phyloP scores from a whole-genome alignment of 2,797 vertebrate species.

The Rhadinocentrus ornatus region DNA sequence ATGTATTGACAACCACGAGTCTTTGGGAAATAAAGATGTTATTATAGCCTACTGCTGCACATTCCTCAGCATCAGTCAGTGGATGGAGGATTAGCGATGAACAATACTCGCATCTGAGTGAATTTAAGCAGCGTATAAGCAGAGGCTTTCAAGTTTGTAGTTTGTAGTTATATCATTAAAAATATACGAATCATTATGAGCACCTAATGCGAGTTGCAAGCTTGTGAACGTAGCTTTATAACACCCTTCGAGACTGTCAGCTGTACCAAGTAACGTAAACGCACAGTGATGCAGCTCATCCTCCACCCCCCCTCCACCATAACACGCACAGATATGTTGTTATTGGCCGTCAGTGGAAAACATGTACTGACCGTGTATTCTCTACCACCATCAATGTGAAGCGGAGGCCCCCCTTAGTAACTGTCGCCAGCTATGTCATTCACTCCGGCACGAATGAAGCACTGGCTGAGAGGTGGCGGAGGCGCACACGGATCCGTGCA shows the following conservation, averaged over 20 bases:
- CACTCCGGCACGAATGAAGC: slow-evolving; percentile 42
- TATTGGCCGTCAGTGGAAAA: slow-evolving; percentile 51
- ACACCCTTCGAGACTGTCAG: slow-evolving; percentile 42
- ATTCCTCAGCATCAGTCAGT: slow-evolving; percentile 79
- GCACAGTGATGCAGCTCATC: slow-evolving; percentile 47
- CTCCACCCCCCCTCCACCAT: not conserved
- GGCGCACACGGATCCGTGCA: slow-evolving; percentile 40
- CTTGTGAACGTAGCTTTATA: slow-evolving; percentile 7
- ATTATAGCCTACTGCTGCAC: slow-evolving; percentile 50
- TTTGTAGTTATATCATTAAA: slow-evolving; percentile 43
- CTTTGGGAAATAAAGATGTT: slow-evolving; percentile 60
- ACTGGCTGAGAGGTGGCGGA: slow-evolving; percentile 35
- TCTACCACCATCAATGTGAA: slow-evolving; percentile 34
- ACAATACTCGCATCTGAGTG: not conserved
- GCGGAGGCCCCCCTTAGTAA: slow-evolving; percentile 56
- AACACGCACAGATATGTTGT: slow-evolving; percentile 45
- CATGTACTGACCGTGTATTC: slow-evolving; percentile 56
- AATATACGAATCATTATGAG: slow-evolving; percentile 31
- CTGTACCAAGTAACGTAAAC: slow-evolving; percentile 15
- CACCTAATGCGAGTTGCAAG: slow-evolving; percentile 19
- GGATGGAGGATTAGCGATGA: slow-evolving; percentile 10
- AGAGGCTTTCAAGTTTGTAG: slow-evolving; percentile 28
- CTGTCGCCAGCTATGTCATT: slow-evolving; percentile 66
- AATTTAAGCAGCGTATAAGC: not conserved
- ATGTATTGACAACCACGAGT: slow-evolving; percentile 41